These are phyloP conservation scores for Halcyon smyrnensis DNA, from an alignment of 2,797 vertebrate genomes.

Conservation along the genomic window DNA sequence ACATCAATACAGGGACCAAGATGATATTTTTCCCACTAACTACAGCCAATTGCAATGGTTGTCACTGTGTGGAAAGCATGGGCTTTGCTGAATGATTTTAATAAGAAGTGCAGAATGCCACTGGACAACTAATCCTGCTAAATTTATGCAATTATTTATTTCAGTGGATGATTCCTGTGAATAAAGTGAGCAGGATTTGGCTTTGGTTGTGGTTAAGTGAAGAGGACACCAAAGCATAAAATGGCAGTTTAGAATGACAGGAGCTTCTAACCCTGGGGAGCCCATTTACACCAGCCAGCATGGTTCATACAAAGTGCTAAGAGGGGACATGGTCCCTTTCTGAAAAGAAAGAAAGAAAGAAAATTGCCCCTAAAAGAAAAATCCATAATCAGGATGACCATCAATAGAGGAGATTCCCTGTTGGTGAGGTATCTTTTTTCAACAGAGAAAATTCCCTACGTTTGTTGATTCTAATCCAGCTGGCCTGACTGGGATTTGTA, in stretches of 20 bases:
- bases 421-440: conserved; percentile 45
- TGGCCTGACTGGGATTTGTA: conserved; percentile 40
- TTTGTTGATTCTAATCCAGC: conserved; percentile 53
- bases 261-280: conserved; percentile 43
- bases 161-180: conserved; percentile 9
- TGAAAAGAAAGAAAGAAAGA: conserved; percentile 58
- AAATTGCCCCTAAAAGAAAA: conserved; percentile 53
- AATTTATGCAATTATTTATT: conserved; percentile 53
- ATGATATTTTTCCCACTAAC: not conserved
- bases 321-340: conserved; percentile 20
- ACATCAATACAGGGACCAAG: not conserved
- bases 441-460: conserved; percentile 5
- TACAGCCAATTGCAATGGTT: not conserved
- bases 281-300: conserved; percentile 16
- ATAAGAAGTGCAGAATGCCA: not conserved
- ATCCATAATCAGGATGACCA: conserved; percentile 54
- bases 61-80: not conserved
- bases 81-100: not conserved
- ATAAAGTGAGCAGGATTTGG: conserved; percentile 39
- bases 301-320: conserved; percentile 27
- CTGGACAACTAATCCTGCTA: conserved; percentile 28
- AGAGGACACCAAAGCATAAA: conserved; percentile 59
- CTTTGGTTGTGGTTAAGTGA: conserved; percentile 29
- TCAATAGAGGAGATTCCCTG: conserved; percentile 42
- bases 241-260: conserved; percentile 54